phyloP scores from a whole-genome alignment of 2,113 vertebrate species.

The Caranx ignobilis region DNA sequence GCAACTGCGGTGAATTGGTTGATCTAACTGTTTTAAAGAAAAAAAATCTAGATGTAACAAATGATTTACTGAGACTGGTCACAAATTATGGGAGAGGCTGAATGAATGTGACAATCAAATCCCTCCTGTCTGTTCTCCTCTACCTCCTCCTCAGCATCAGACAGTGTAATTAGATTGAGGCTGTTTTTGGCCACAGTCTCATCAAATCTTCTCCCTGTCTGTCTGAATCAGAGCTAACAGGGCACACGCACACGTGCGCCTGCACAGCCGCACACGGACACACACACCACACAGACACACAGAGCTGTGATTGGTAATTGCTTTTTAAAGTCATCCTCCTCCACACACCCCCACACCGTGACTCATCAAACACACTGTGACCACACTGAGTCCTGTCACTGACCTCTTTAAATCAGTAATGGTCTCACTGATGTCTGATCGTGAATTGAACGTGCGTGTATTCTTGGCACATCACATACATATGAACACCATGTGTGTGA shows the following conservation, averaged over 20 bases:
- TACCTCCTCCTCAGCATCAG: conserved; percentile 9
- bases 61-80: not conserved
- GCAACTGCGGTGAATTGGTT: not conserved
- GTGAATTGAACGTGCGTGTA: not conserved
- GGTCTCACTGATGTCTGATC: not conserved
- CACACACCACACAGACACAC: not conserved
- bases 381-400: conserved; percentile 6
- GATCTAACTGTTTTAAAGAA: not conserved
- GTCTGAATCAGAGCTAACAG: not conserved
- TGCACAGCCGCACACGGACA: not conserved
- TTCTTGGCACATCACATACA: not conserved
- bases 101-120: not conserved
- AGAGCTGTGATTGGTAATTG: not conserved
- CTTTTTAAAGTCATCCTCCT: conserved; percentile 22
- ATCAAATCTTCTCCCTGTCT: conserved; percentile 17
- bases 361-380: conserved; percentile 35
- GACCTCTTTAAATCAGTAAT: conserved; percentile 13
- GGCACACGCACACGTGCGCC: not conserved
- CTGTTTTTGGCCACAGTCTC: conserved; percentile 18
- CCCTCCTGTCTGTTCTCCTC: not conserved
- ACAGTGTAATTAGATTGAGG: conserved; percentile 20
- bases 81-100: not conserved
- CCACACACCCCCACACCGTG: conserved; percentile 25
- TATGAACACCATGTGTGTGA: not conserved
- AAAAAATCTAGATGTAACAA: no score